Evolutionary conservation across 2,113 vertebrate species (phyloP).

Genomic region (Beaufortia kweichowensis): DNA sequence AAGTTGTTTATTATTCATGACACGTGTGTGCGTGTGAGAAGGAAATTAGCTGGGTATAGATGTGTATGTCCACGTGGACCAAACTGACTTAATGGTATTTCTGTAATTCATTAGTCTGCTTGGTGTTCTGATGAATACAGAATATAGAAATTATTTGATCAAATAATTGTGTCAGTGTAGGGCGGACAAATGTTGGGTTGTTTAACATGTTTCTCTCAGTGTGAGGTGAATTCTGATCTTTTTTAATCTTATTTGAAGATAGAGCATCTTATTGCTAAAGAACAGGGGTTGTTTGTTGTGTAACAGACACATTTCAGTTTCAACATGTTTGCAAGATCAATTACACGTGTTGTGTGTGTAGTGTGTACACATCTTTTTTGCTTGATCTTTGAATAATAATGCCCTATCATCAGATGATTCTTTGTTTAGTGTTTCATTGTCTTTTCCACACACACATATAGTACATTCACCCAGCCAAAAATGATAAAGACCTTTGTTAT

Average conservation of each 20-base stretch:
- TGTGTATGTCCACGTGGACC: constrained; percentile 5
- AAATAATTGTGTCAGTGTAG: background rate
- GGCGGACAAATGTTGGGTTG: background rate
- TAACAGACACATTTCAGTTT: background rate
- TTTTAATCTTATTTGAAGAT: background rate
- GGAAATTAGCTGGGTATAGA: background rate
- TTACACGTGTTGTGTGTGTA: background rate
- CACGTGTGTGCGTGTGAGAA: background rate
- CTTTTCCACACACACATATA: background rate
- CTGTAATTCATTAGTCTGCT: background rate
- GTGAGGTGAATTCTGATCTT: background rate
- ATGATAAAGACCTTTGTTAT: too few species aligned
- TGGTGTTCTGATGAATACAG: constrained; percentile 10
- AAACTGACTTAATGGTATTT: background rate
- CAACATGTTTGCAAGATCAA: background rate
- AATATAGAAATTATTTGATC: background rate
- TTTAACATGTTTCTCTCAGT: background rate
- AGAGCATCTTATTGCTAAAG: background rate
- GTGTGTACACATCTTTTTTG: background rate
- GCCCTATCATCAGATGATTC: background rate
- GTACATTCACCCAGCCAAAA: background rate
- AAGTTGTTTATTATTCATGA: constrained; percentile 15
- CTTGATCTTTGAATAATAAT: background rate
- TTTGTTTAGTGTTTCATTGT: too few species aligned
- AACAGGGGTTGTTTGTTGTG: constrained; percentile 5